phyloP scores from a whole-genome alignment of 2,113 vertebrate genomes.

The Recurvirostra avosetta region DNA sequence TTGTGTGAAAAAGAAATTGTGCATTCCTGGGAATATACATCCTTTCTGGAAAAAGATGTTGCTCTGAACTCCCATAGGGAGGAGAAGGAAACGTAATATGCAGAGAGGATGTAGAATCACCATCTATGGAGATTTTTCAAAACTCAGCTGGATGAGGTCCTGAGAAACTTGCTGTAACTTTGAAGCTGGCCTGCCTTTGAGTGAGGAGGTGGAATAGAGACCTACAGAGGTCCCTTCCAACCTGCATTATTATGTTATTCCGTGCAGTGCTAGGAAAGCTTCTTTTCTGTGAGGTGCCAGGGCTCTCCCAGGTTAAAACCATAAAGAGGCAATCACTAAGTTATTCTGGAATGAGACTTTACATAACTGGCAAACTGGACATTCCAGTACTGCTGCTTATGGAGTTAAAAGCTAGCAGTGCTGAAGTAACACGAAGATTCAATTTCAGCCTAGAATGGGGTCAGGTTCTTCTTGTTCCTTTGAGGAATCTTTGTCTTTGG shows the following conservation, averaged over 20 bases:
- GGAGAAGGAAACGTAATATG: neutral
- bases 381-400: neutral
- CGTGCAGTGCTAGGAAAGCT: neutral
- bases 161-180: neutral
- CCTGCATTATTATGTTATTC: neutral
- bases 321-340: neutral
- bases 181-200: neutral
- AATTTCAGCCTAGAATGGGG: neutral
- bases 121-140: neutral
- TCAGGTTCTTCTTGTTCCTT: neutral
- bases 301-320: neutral
- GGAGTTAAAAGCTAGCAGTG: neutral
- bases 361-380: neutral
- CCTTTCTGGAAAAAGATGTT: neutral
- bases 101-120: neutral
- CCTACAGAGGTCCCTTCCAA: neutral
- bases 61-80: neutral
- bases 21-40: neutral
- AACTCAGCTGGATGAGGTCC: neutral
- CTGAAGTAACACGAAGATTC: neutral
- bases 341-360: neutral
- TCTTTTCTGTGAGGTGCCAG: neutral
- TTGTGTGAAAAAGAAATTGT: neutral
- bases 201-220: neutral
- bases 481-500: neutral